These are phyloP conservation scores for Apostichopus californicus DNA, from an alignment of 35 echinoderm and acorn worm genomes.

Conservation along the genomic window DNA sequence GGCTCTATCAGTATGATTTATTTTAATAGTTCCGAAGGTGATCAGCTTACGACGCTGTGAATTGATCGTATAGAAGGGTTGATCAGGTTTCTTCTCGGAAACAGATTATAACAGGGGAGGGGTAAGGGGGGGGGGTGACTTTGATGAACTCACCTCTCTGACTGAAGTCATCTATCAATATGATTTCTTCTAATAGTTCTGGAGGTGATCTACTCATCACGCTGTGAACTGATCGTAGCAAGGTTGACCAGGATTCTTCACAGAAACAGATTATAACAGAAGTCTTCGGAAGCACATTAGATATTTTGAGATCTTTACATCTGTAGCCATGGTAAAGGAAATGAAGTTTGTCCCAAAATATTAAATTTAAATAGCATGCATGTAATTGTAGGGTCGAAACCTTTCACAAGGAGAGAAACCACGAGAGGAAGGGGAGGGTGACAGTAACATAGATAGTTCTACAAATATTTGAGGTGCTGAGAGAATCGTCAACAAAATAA, in stretches of 20 bases:
- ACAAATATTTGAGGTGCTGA: no score
- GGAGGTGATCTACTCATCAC: slow-evolving; percentile 91
- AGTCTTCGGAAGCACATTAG: slow-evolving; percentile 74
- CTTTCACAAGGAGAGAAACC: no score
- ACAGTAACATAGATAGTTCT: no score
- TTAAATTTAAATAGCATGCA: no score
- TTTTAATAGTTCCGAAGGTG: neutral
- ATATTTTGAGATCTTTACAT: slow-evolving; percentile 65
- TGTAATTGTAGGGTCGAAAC: no score
- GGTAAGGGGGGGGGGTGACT: neutral
- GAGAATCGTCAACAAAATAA: no score
- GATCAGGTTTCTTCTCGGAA: slow-evolving; percentile 97
- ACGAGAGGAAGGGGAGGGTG: no score
- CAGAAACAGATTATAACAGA: slow-evolving; percentile 92
- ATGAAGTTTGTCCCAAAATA: neutral
- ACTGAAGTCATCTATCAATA: slow-evolving; percentile 78
- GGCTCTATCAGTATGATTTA: neutral
- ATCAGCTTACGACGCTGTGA: neutral
- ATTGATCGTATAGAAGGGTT: slow-evolving; percentile 70
- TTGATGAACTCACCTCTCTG: slow-evolving; percentile 64
- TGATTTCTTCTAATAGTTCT: slow-evolving; percentile 80
- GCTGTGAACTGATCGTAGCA: slow-evolving; percentile 87
- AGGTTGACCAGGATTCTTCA: slow-evolving; percentile 94
- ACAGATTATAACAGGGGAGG: slow-evolving; percentile 77
- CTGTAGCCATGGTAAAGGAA: slow-evolving; percentile 16